phyloP scores from a whole-genome alignment of 2,113 vertebrate genomes.

The Elachura formosa region DNA sequence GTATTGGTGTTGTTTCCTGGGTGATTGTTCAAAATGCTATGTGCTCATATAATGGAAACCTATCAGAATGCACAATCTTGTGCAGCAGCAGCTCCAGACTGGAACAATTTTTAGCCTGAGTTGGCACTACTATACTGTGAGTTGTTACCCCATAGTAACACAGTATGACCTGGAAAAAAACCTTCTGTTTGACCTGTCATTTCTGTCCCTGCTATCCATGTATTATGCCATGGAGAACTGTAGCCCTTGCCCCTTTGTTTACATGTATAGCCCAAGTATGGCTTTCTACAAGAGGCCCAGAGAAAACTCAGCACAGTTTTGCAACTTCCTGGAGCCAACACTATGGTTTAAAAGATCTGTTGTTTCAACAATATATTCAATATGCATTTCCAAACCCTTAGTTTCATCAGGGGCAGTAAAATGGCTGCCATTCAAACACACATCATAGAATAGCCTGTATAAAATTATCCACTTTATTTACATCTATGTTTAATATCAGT shows the following conservation, averaged over 20 bases:
- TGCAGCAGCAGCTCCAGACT: background rate
- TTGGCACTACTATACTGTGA: background rate
- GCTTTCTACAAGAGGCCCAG: background rate
- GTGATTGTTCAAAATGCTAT: background rate
- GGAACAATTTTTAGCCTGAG: background rate
- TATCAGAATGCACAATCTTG: background rate
- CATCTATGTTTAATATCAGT: background rate
- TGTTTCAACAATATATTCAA: background rate
- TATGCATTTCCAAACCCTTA: background rate
- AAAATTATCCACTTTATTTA: background rate
- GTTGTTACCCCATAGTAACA: background rate
- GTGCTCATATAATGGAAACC: background rate
- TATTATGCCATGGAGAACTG: background rate
- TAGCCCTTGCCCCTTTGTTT: background rate
- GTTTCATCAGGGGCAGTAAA: background rate
- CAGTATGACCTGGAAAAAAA: background rate
- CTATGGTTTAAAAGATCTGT: background rate
- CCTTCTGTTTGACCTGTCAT: background rate
- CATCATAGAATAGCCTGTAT: background rate
- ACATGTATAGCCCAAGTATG: fast-evolving
- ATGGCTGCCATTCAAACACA: background rate
- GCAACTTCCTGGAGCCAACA: background rate
- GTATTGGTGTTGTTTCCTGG: background rate
- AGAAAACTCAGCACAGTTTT: background rate
- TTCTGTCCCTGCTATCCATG: background rate